phyloP scores from a whole-genome alignment of 2,113 vertebrate species.

The Cettia cetti region DNA sequence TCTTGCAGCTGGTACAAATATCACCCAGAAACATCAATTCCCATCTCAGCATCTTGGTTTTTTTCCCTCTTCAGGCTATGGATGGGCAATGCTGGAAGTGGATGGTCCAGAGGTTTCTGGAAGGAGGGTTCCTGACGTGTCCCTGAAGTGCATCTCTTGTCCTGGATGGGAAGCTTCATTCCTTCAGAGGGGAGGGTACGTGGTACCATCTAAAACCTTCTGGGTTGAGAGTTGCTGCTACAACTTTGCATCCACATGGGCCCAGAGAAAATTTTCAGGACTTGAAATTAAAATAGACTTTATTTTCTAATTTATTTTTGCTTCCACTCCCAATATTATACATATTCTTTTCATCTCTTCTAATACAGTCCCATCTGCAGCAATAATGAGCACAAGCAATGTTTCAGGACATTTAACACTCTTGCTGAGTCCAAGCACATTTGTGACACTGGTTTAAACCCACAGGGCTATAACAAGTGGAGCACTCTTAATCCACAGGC shows the following conservation, averaged over 20 bases:
- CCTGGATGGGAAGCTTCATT: background rate
- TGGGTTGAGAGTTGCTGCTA: background rate
- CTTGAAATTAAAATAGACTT: background rate
- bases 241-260: background rate
- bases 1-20: background rate
- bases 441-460: background rate
- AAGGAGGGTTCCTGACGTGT: background rate
- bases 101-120: background rate
- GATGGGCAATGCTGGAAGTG: background rate
- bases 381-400: accelerated
- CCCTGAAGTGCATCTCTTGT: background rate
- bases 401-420: background rate
- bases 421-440: background rate
- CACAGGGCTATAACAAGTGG: background rate
- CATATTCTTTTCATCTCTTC: background rate
- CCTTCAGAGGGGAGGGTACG: background rate
- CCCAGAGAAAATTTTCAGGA: background rate
- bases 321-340: background rate
- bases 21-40: background rate
- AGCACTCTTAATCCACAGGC: background rate
- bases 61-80: background rate
- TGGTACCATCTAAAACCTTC: background rate
- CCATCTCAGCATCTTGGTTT: background rate
- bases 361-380: background rate
- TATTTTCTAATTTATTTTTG: background rate